Base-by-base conservation (phyloP, 1,140 invertebrate genomes). In the Plodia interpunctella region DNA sequence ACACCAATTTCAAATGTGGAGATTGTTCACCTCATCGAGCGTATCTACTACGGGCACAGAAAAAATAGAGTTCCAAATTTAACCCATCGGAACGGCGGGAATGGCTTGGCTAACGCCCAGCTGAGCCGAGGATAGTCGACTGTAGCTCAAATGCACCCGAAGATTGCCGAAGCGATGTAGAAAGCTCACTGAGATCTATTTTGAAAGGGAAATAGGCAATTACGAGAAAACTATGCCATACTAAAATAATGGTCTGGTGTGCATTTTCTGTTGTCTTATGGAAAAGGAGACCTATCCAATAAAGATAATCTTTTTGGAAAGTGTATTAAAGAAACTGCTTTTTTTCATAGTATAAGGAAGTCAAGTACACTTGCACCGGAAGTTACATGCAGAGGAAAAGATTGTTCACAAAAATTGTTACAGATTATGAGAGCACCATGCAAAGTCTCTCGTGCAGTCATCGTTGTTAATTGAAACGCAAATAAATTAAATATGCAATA, bases 61-160 rank as follows among this genome's bases (percentile, higher is more conserved):
- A 85, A 87, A 87, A 88, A 82, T 70, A 70, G 73, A 75, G 81
- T 80, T 86, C 81, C 78, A 88, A 88, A 83, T 82, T 83, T 87
- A 87, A 80, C 77, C 66, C 61, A 64, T 59, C 68, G 71, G 70
- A 75, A 77, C 76, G 77, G 66, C 73, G 78, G 75, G 80, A 79
- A 79, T 73, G 72, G 68, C 71, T 86, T 86, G 83, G 83, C 83
- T 65, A 59, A 60, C 76, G 78, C 74, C 85, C 83, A 88, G 79
- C 76, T 63, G 65, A 62, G 53, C 60, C 76, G 72, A 75, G 67
- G 68, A 62, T 57, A 70, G 57, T 70, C 76, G 76, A 72, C 62
- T 17, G 57, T 56, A 61, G 58, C 64, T 66, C 72, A 72, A 78
- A 66, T 70, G 70, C 62, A 72, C 62, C 65, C 75, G 76, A 79